Percentiles rank a stretch among this genome's conserved stretches.
Evolutionary conservation across 2,797 vertebrate genomes (phyloP).

Genomic region (Botia almorhae): DNA sequence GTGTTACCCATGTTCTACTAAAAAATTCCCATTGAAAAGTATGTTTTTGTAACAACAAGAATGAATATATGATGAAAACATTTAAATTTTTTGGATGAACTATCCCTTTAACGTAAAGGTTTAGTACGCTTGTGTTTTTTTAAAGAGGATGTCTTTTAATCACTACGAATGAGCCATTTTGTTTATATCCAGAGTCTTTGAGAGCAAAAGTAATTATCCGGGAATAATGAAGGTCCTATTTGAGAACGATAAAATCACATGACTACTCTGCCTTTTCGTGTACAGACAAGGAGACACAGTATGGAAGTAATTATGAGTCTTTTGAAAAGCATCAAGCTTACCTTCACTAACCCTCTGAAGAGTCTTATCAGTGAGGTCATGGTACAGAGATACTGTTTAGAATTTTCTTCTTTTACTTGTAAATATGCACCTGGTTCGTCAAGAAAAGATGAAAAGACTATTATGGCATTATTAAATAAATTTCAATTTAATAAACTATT

Average conservation of each 20-base stretch:
- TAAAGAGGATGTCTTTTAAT: conserved; percentile 59
- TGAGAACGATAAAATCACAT: conserved; percentile 65
- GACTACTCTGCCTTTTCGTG: conserved; percentile 57
- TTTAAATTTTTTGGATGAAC: neutral
- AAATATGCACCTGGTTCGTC: conserved; percentile 34
- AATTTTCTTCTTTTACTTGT: conserved; percentile 43
- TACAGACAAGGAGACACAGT: conserved; percentile 49
- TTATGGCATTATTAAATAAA: no score
- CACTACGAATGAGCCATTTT: conserved; percentile 67
- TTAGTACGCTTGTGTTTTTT: neutral
- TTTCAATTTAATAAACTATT: no score
- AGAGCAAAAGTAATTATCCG: conserved; percentile 52
- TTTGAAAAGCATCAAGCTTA: conserved; percentile 68
- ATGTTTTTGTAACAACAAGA: neutral
- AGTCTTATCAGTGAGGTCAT: conserved; percentile 70
- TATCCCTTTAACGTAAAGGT: neutral
- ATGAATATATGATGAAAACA: neutral
- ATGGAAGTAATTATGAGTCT: conserved; percentile 74
- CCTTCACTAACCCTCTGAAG: conserved; percentile 83
- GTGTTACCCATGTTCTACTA: no score
- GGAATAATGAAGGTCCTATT: conserved; percentile 70
- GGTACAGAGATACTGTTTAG: conserved; percentile 52
- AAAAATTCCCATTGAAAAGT: no score
- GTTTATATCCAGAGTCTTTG: conserved; percentile 70
- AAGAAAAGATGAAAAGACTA: conserved; percentile 10